phyloP scores from a whole-genome alignment of 2,797 vertebrate species.

The Esox masquinongy region DNA sequence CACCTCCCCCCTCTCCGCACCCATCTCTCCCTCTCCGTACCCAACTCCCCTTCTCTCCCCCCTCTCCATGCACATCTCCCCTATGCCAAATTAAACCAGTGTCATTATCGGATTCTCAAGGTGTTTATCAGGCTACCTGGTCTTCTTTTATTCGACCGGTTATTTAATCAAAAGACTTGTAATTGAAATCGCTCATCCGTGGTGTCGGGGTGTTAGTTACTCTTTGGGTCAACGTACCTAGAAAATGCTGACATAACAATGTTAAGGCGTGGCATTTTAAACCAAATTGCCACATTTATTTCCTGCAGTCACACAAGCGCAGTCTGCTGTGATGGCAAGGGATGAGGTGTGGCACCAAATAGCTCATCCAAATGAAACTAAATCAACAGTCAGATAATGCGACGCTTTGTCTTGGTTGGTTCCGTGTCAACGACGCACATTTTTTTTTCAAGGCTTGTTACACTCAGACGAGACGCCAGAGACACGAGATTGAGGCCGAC shows the following conservation, averaged over 20 bases:
- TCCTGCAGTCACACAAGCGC: slow-evolving; percentile 82
- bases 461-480: slow-evolving; percentile 11
- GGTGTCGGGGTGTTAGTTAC: neutral
- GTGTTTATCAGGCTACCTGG: slow-evolving; percentile 79
- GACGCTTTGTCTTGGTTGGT: neutral
- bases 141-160: slow-evolving; percentile 77
- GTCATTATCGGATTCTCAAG: slow-evolving; percentile 82
- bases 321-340: slow-evolving; percentile 30
- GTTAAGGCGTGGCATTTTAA: slow-evolving; percentile 22
- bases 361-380: neutral
- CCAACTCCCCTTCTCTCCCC: neutral
- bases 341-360: neutral
- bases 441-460: neutral
- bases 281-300: slow-evolving; percentile 78
- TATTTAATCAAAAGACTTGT: slow-evolving; percentile 86
- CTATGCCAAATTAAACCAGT: slow-evolving; percentile 57
- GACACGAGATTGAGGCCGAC: neutral
- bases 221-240: neutral
- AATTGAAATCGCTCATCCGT: slow-evolving; percentile 83
- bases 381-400: neutral
- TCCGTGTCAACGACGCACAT: neutral
- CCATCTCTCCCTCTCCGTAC: neutral
- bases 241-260: neutral
- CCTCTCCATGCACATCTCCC: too few species aligned
- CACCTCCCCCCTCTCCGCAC: too few species aligned